Evolutionary conservation across 2,113 vertebrate species (phyloP).

Genomic region (Pterocles orientalis): DNA sequence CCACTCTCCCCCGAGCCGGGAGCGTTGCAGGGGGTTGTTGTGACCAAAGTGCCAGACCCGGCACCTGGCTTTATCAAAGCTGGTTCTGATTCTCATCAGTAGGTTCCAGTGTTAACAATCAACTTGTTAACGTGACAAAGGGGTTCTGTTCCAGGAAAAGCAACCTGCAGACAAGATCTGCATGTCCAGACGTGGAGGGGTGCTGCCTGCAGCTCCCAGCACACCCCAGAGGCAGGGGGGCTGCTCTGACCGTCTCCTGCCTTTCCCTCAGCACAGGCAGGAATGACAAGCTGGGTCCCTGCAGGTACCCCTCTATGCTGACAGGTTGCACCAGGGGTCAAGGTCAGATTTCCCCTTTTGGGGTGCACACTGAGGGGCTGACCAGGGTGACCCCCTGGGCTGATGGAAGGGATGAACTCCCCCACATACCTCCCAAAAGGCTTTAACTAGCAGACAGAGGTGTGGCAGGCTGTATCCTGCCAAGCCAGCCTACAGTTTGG

Average conservation of each 20-base stretch:
- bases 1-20: too few relatives aligned
- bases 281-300: rapidly evolving
- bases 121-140: rapidly evolving
- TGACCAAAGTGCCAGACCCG: too few relatives aligned
- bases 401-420: not conserved
- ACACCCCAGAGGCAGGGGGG: not conserved
- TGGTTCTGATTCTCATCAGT: not conserved
- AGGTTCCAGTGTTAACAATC: not conserved
- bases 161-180: not conserved
- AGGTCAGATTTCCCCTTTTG: not conserved
- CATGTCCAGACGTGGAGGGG: rapidly evolving
- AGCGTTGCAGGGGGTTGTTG: too few relatives aligned
- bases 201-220: not conserved
- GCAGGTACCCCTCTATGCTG: not conserved
- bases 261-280: not conserved
- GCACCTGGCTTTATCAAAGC: not conserved
- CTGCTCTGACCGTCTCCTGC: not conserved
- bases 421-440: not conserved
- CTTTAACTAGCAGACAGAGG: not conserved
- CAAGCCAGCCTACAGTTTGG: not conserved
- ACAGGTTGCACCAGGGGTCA: not conserved
- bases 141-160: not conserved
- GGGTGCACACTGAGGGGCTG: not conserved
- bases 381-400: not conserved
- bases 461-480: not conserved